A percentile compares a stretch with the other conserved stretches of the same genome.
Conservation (phyloP, 1,140 invertebrate species). For the Drosophila paulistorum region DNA sequence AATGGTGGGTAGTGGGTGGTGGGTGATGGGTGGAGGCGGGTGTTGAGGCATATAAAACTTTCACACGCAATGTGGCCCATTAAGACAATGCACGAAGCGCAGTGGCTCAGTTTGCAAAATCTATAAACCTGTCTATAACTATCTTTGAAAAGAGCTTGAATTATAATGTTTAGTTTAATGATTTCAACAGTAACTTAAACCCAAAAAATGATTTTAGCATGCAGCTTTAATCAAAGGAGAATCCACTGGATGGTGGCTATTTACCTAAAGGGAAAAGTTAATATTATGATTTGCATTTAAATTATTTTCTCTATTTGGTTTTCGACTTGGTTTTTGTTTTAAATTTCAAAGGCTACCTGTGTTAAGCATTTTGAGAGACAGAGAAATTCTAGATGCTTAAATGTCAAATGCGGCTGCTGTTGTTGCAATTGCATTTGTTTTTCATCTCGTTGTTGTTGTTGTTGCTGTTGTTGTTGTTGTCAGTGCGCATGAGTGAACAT, state of each 20-base stretch:
- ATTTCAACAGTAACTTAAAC: too few species aligned
- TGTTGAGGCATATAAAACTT: conserved; percentile 21
- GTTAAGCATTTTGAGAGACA: conserved; percentile 56
- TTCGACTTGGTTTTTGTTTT: conserved; percentile 54
- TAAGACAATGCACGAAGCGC: conserved; percentile 17
- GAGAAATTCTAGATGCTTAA: conserved; percentile 76
- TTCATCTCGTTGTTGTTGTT: conserved; percentile 31
- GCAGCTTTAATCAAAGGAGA: too few species aligned
- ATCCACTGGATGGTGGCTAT: background rate
- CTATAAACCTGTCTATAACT: too few species aligned
- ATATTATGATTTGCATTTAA: conserved; percentile 13
- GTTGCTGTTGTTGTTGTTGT: conserved; percentile 42
- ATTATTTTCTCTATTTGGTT: conserved; percentile 30
- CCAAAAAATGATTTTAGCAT: too few species aligned
- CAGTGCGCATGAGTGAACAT: conserved; percentile 78
- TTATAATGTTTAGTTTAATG: too few species aligned
- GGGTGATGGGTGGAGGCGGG: background rate
- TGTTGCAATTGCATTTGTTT: conserved; percentile 44
- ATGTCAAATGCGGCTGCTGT: conserved; percentile 61
- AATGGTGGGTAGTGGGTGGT: background rate
- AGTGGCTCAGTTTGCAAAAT: too few species aligned
- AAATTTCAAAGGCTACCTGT: conserved; percentile 76
- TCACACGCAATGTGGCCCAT: conserved; percentile 47
- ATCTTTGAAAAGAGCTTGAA: too few species aligned
- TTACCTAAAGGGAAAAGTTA: conserved; percentile 35